Evolutionary conservation across 2,113 vertebrate species (phyloP), one percentile per base, ranked within the genome.

Genomic region (Trichechus manatus): DNA sequence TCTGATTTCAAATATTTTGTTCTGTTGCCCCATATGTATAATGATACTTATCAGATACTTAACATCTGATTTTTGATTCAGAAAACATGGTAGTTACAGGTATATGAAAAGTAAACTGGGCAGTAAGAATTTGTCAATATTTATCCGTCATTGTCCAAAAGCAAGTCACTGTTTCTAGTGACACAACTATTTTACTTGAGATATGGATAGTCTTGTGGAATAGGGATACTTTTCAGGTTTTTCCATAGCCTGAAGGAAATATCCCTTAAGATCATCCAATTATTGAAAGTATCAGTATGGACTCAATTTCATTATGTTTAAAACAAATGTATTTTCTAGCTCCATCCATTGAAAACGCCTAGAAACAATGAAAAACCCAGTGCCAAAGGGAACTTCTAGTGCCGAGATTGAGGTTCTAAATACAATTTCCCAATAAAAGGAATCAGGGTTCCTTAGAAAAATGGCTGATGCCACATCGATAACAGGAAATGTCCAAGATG

Each of bases 71-170:
- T 13, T 85, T 89, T 81, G 90, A 86, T 47, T 87, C n/a, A 75
- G n/a, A 81, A 93, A 86, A 80, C 81, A 80, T 59, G 68, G 47
- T 39, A 86, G 64, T 22, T 23, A 81, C 3, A 66, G 10, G n/a
- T 87, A 83, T 66, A 9, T 53, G 82, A 81, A 89, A 91, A 87
- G 53, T 22, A 79, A 75, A 75, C 78, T 63, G 25, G 33, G 39
- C 4, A 56, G 31, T 68, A 90, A 90, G 27, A 87, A 10, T n/a
- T 80, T 80, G 44, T 68, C 33, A 63, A 27, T 72, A 89, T 80
- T 96, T 79, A 64, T 39, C 42, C 27, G 80, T n/a, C 22, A 36
- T 80, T 80, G n/a, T 90, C 61, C 64, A 81, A 89, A 91, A 93
- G 44, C 27, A 81, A 75, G 56, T 87, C 82, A 86, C 29, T 80